phyloP scores from a whole-genome alignment of 2,113 vertebrate genomes.

The Arizona elegans region DNA sequence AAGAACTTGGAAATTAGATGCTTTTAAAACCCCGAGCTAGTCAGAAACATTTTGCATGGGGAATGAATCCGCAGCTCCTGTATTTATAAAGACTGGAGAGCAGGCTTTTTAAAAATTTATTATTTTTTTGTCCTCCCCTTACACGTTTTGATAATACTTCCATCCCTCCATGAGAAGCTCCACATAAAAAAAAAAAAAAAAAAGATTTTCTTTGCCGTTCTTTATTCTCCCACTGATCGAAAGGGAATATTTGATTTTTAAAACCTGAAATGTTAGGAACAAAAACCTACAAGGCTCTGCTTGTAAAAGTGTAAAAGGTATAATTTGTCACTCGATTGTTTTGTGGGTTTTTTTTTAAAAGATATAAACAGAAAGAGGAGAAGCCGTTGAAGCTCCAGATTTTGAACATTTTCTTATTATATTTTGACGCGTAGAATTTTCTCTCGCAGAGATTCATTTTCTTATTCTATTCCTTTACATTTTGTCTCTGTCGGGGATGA shows the following conservation, averaged over 20 bases:
- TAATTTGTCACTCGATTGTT: not conserved
- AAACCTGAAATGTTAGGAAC: constrained; percentile 53
- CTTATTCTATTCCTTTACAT: not conserved
- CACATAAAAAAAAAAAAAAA: not conserved
- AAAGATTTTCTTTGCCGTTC: constrained; percentile 48
- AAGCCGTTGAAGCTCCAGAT: not conserved
- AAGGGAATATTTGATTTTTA: constrained; percentile 57
- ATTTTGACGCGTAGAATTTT: not conserved
- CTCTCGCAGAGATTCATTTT: not conserved
- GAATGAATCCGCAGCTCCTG: constrained; percentile 44
- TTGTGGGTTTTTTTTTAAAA: not conserved
- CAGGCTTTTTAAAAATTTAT: constrained; percentile 18
- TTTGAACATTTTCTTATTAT: not conserved
- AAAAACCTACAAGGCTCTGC: constrained; percentile 20
- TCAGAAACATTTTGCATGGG: constrained; percentile 55
- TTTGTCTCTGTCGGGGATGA: not conserved
- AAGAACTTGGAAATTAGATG: constrained; percentile 51
- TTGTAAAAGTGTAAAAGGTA: constrained; percentile 32
- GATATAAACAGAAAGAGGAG: not conserved
- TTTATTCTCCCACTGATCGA: constrained; percentile 38
- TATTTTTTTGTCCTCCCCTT: constrained; percentile 37
- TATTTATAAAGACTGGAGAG: constrained; percentile 36
- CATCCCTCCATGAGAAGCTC: constrained; percentile 30
- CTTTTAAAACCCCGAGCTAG: constrained; percentile 29
- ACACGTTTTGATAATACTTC: constrained; percentile 51